Evolutionary conservation across 2,888 invertebrate genomes (phyloP).

Genomic region (Myathropa florea): DNA sequence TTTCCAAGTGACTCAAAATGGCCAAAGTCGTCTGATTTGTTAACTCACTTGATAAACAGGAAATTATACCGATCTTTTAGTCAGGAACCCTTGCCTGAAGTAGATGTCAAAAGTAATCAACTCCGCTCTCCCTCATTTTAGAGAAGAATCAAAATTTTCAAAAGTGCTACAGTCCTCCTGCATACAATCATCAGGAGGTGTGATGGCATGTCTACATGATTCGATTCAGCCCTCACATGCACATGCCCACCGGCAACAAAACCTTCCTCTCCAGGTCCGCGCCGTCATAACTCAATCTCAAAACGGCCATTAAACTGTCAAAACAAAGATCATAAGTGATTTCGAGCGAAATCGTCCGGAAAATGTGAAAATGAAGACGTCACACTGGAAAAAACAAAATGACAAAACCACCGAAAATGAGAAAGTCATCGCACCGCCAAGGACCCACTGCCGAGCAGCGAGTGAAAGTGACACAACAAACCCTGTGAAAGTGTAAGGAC

Average conservation of each 20-base stretch:
- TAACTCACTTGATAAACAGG: no score
- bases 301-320: slow-evolving; percentile 66
- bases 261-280: not conserved
- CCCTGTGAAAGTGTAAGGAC: slow-evolving; percentile 56
- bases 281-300: slow-evolving; percentile 35
- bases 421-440: slow-evolving; percentile 16
- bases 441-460: slow-evolving; percentile 39
- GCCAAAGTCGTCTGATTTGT: no score
- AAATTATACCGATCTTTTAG: no score
- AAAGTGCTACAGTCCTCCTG: not conserved
- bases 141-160: not conserved
- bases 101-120: no score
- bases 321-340: slow-evolving; percentile 46
- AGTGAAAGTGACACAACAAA: slow-evolving; percentile 43
- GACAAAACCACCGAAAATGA: slow-evolving; percentile 58
- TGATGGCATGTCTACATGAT: not conserved
- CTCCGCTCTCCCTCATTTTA: no score
- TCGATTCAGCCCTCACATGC: not conserved
- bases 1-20: no score
- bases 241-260: not conserved
- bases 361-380: slow-evolving; percentile 48
- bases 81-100: no score
- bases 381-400: not conserved
- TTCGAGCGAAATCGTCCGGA: slow-evolving; percentile 59
- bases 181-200: not conserved